Base-by-base conservation (phyloP, 2,888 invertebrate genomes). In the Portevinia maculata region DNA sequence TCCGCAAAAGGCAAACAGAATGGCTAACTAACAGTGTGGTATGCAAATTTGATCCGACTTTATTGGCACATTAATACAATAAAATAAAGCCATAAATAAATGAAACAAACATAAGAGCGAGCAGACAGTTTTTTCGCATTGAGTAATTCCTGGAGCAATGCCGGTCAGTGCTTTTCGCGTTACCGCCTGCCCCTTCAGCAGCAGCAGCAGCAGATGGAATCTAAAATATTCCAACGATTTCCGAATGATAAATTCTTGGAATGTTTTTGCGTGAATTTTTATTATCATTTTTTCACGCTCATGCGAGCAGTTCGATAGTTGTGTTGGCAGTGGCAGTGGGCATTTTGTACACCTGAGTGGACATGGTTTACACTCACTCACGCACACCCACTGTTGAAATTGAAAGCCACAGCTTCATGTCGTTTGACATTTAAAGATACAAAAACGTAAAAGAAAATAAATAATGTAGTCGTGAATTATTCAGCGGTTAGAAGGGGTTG, bases 221-320 rank as follows among this genome's bases (percentile, higher is more conserved):
- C 78, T 83, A 83, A 83, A 83, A 83, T 78, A 83, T 83, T 48
- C 62, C 83, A 73, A 78, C 78, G 57, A 83, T 83, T 83, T 48
- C n/a, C 21, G 55, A 78, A 83, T 78, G 83, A 83, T 83, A 83
- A 78, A 83, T 83, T 83, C 83, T 57, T 83, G 71, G 62, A 71
- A 83, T 78, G 59, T 78, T 76, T 65, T 83, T 71, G 39, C 76
- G 65, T 83, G 70, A 83, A 67, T 69, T 83, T 78, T 78, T 83
- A 62, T 78, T 83, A 65, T 60, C 64, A 75, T 75, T 74, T 69
- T 70, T 70, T 70, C 69, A 62, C 67, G 79, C 73, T 75, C 53
- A 67, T 73, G 59, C 65, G 64, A 48, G 39, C 57, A 48, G 60
- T 41, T 73, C 34, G 62, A 75, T 75, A 62, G 62, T 76, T 60